phyloP scores from a whole-genome alignment of 2,113 vertebrate species.

The Brienomyrus longianalis region DNA sequence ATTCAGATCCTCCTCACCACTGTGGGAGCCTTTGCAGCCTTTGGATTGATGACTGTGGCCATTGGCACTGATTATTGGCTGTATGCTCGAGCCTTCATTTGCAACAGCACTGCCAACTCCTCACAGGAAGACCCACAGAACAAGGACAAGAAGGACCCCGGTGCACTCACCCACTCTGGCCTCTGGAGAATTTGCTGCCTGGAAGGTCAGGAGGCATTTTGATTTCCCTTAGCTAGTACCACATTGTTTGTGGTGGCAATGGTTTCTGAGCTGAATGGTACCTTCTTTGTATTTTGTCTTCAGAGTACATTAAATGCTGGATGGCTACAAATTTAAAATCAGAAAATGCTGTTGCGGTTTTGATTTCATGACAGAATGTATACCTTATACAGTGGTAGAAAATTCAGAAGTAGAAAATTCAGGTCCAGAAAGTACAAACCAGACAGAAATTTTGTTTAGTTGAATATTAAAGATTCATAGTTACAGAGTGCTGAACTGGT shows the following conservation, averaged over 20 bases:
- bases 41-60: slow-evolving; percentile 87
- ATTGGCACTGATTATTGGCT: slow-evolving; percentile 94
- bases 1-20: slow-evolving; percentile 83
- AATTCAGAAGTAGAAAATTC: neutral
- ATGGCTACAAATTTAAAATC: neutral
- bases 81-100: slow-evolving; percentile 83
- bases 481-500: neutral
- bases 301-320: neutral
- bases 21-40: slow-evolving; percentile 85
- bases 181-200: slow-evolving; percentile 91
- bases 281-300: neutral
- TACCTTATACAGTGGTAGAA: neutral
- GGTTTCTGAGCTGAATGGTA: neutral
- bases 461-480: neutral
- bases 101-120: slow-evolving; percentile 83
- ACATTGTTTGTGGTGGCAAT: neutral
- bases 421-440: neutral
- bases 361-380: neutral
- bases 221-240: neutral
- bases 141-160: slow-evolving; percentile 80
- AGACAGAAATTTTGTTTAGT: neutral
- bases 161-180: slow-evolving; percentile 84
- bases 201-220: slow-evolving; percentile 62
- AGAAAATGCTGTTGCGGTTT: neutral
- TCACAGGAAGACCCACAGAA: slow-evolving; percentile 66